Base-by-base conservation (phyloP, 2,888 invertebrate genomes). In the Dryocosmus kuriphilus region DNA sequence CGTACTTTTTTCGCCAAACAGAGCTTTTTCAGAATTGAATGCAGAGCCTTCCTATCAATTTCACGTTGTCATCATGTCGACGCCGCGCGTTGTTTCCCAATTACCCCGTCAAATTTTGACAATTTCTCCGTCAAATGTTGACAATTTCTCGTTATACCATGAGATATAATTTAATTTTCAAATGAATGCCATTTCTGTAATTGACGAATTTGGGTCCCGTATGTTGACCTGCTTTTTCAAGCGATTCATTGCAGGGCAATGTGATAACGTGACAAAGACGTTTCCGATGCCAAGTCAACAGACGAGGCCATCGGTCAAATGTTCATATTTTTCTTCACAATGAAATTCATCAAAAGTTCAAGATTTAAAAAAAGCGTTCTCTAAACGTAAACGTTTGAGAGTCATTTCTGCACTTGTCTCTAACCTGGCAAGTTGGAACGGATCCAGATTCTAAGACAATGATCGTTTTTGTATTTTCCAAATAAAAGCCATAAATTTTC, bases 51-150 rank as follows among this genome's bases (percentile, higher is more conserved):
- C 85, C 85, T 87, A 88, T 89, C 91, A 92, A 92, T 91, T 91
- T 88, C 88, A 92, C 92, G 86, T 90, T 92, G 92, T 92, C 92
- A 92, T 92, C 92, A 91, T 92, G 91, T 91, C 92, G 91, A 89
- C 88, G 87, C 83, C 81, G 80, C 80, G 84, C 84, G 80, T 83
- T 87, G 83, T 87, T 84, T 83, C 83, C 78, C 22, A 76, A 74
- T 67, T 71, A 73, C 62, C 27, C 11, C 61, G 57, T 38, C 57
- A 71, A 79, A 77, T 30, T 41, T 71, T 74, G 71, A 73, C 27
- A 24, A 71, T 76, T 75, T 32, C 71, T 35, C 32, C 61, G 57
- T 38, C 57, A 71, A 79, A 77, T 30, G 38, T 71, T 74, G 71
- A 73, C 27, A 24, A 71, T 76, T 75, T 32, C 71, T 35, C 32